phyloP scores from a whole-genome alignment of 2,888 invertebrate genomes.

The Pachymerium ferrugineum region DNA sequence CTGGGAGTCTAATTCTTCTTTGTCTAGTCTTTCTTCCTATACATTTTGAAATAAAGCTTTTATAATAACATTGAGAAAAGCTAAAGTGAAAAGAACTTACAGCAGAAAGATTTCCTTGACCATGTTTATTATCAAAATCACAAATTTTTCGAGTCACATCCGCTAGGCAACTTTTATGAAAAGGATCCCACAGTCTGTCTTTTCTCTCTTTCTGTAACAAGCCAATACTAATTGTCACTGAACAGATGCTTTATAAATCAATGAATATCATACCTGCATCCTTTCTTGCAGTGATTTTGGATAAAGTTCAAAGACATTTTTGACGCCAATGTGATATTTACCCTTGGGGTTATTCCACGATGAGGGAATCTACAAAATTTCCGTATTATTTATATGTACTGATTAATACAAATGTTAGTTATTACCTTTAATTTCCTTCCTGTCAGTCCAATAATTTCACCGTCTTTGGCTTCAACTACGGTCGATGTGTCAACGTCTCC shows the following conservation, averaged over 20 bases:
- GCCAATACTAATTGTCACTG: neutral
- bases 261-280: conserved; percentile 51
- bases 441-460: conserved; percentile 69
- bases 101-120: conserved; percentile 43
- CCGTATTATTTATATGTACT: too few relatives aligned
- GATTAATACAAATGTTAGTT: neutral
- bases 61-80: neutral
- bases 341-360: conserved; percentile 78
- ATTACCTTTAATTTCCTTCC: conserved; percentile 80
- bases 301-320: conserved; percentile 79
- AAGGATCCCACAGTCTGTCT: conserved; percentile 76
- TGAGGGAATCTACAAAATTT: conserved; percentile 62
- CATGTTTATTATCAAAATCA: too few relatives aligned
- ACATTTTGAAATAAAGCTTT: neutral
- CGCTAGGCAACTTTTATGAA: conserved; percentile 67
- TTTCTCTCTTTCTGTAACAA: conserved; percentile 62
- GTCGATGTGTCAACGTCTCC: conserved; percentile 92
- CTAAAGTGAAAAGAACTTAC: neutral
- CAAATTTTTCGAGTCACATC: conserved; percentile 68
- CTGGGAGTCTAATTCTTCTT: conserved; percentile 82
- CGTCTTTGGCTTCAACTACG: conserved; percentile 63
- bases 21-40: conserved; percentile 66
- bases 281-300: conserved; percentile 76
- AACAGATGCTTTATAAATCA: neutral
- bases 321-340: conserved; percentile 78